These are phyloP conservation scores for Herminia tarsipennalis DNA, from an alignment of 2,888 invertebrate genomes.

Conservation along the genomic window DNA sequence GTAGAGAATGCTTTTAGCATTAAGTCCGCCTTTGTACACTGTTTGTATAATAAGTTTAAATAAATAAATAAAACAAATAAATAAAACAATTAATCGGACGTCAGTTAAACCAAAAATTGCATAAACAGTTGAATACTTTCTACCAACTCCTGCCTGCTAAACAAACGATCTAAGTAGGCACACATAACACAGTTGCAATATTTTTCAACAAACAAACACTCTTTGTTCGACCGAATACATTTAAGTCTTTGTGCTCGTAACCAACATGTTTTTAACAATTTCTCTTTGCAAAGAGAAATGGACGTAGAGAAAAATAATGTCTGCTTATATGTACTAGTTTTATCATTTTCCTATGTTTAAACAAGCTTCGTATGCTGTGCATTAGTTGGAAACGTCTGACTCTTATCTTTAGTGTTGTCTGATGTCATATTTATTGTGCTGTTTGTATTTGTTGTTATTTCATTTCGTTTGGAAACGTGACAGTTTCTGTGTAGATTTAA, in stretches of 20 bases:
- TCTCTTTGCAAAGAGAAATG: constrained; percentile 44
- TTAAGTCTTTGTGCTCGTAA: constrained; percentile 8
- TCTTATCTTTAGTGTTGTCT: constrained; percentile 36
- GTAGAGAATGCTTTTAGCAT: too few species aligned
- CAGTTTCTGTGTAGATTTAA: too few species aligned
- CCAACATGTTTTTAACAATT: constrained; percentile 37
- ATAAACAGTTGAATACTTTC: too few species aligned
- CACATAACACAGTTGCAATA: background rate
- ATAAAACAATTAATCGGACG: too few species aligned
- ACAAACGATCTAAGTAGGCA: too few species aligned
- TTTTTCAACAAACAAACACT: background rate
- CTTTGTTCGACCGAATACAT: background rate
- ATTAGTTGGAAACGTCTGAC: constrained; percentile 38
- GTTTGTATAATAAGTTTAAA: too few species aligned
- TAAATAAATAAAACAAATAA: too few species aligned
- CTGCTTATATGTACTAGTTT: constrained; percentile 36
- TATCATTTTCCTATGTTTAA: constrained; percentile 48
- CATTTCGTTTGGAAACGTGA: constrained; percentile 18
- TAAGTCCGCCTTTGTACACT: too few species aligned
- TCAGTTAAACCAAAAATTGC: too few species aligned
- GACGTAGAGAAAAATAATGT: constrained; percentile 44
- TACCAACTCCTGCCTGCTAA: background rate
- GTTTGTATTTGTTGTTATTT: constrained; percentile 26
- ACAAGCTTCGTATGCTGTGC: constrained; percentile 27
- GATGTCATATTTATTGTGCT: constrained; percentile 34